Percentiles rank a stretch among this genome's conserved stretches.
Evolutionary conservation across 1,140 invertebrate species (phyloP).

Genomic region (Drosophila trapezifrons): DNA sequence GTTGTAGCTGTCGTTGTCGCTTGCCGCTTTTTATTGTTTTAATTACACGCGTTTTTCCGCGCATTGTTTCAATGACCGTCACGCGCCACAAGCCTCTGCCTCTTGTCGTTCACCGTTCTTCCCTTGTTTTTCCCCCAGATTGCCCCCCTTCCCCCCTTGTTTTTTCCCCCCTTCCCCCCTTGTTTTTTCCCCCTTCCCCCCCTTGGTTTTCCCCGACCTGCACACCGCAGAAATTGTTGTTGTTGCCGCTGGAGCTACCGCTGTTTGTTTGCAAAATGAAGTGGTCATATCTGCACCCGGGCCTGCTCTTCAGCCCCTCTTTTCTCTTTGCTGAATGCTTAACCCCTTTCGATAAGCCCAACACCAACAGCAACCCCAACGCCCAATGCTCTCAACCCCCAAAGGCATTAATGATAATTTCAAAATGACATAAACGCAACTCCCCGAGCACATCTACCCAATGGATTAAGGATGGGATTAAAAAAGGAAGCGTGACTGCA

Average conservation of each 20-base stretch:
- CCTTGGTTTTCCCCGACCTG: slow-evolving; percentile 6
- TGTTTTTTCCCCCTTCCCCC: neutral
- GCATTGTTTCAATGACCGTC: slow-evolving; percentile 80
- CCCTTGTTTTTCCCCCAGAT: no score
- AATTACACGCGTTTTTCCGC: slow-evolving; percentile 80
- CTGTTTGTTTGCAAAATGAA: slow-evolving; percentile 72
- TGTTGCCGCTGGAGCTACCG: slow-evolving; percentile 29
- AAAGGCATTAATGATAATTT: slow-evolving; percentile 75
- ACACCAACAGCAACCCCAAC: no score
- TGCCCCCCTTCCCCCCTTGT: slow-evolving; percentile 7
- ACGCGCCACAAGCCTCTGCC: slow-evolving; percentile 64
- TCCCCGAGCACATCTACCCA: slow-evolving; percentile 23
- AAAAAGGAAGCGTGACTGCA: neutral
- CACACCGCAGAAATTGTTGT: slow-evolving; percentile 36
- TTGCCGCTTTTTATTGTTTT: slow-evolving; percentile 76
- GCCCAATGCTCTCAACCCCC: slow-evolving; percentile 3
- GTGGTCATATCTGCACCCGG: slow-evolving; percentile 69
- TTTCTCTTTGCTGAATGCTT: slow-evolving; percentile 6
- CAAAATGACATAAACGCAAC: slow-evolving; percentile 77
- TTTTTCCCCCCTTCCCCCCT: slow-evolving; percentile 4
- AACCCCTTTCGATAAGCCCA: slow-evolving; percentile 18
- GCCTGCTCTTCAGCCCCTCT: neutral
- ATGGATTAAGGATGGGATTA: slow-evolving; percentile 26
- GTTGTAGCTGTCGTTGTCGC: no score
- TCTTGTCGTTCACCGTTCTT: slow-evolving; percentile 26